Evolutionary conservation across 2,888 invertebrate species (phyloP), one percentile per base, ranked within the genome.

Genomic region (Panzeria rudis): DNA sequence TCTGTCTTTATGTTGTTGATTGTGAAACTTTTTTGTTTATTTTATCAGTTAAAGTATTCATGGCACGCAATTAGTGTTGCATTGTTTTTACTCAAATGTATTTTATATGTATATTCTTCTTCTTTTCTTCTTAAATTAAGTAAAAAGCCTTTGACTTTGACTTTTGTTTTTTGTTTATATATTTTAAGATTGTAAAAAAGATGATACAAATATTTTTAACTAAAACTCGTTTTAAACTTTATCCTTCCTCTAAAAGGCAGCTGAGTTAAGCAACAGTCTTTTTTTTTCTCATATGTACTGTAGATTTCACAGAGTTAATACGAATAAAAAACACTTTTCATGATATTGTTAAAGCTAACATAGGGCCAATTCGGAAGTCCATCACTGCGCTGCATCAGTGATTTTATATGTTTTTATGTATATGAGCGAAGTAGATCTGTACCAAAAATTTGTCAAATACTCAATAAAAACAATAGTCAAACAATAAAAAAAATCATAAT

Each of bases 1-100:
- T 59, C 3, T 50, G 13, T 38, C 62, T 61, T 72, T 41, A 29
- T 62, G 29, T 20, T 75, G 29, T 64, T 87, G 17, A 38, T 73
- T 35, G 32, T 56, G 35, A 23, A 73, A 72, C 64, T 56, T 83
- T 29, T 59, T 77, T 47, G 29, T 35, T 81, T 59, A 52, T 69
- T 85, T 78, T 79, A 79, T 78, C 61, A 62, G 69, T 59, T 77
- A 59, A 77, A 79, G 78, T 85, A 88, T 90, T 90, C 91, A 89
- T 90, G 87, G 88, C 87, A 86, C 88, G 89, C 90, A 90, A 90
- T 90, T 90, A 90, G 90, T 89, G 90, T 89, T 88, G 89, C 90
- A 90, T 90, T 90, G 90, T 90, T 90, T 87, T 73, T 47, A 23
- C 20, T 59, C 13, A 47, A 54, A 32, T 13, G 44, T 29, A 23